Conservation (phyloP, 2,888 invertebrate species). For the Drosophila kambysellisi region DNA sequence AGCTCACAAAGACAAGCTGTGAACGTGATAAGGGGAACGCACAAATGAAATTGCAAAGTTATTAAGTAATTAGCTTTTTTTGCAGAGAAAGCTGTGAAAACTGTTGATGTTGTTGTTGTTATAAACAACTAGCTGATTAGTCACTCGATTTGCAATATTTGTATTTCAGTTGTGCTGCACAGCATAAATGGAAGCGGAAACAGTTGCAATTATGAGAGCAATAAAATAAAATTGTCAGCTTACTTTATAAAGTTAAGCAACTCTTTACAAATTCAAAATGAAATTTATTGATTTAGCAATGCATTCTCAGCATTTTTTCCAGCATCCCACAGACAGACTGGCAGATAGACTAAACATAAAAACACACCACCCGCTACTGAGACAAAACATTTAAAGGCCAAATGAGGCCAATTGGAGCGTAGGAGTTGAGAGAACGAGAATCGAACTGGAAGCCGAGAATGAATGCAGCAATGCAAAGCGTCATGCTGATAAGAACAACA, state of each 20-base stretch:
- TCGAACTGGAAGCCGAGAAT: constrained; percentile 11
- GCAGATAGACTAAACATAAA: neutral
- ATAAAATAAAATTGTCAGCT: constrained; percentile 1
- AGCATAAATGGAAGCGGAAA: constrained; percentile 20
- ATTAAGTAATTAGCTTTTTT: constrained; percentile 15
- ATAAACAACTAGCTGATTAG: constrained; percentile 31
- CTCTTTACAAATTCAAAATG: neutral
- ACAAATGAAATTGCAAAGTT: constrained; percentile 20
- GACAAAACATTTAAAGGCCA: constrained; percentile 5
- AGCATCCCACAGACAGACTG: constrained; percentile 3
- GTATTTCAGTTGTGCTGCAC: constrained; percentile 3
- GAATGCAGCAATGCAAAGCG: constrained; percentile 15
- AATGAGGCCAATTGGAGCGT: constrained; percentile 32
- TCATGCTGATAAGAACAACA: constrained; percentile 38
- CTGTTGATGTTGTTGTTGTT: neutral
- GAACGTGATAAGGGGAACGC: constrained; percentile 45
- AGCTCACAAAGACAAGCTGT: constrained; percentile 7
- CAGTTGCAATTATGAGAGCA: constrained; percentile 24
- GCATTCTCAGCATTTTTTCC: neutral
- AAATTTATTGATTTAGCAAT: neutral
- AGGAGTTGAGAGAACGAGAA: constrained; percentile 22
- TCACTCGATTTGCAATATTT: constrained; percentile 23
- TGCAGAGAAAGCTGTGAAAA: constrained; percentile 39
- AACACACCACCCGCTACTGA: constrained; percentile 13
- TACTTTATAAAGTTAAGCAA: constrained; percentile 1